Evolutionary conservation across 2,888 invertebrate species (phyloP), one percentile per base, ranked within the genome.

Genomic region (Polyommatus iphigenia): DNA sequence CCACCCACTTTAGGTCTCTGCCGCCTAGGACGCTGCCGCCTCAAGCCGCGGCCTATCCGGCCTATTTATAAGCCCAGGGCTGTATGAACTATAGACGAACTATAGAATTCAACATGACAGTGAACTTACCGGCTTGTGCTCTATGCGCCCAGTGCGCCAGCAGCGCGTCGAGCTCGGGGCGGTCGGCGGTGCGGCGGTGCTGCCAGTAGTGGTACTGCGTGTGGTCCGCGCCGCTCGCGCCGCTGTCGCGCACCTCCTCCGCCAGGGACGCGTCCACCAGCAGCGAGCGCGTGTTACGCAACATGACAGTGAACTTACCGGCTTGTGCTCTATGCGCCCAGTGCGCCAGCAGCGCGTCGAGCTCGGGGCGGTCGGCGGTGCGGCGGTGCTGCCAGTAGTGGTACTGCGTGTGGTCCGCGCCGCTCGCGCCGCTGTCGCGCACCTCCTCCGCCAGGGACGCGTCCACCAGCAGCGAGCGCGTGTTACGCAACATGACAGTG

Each of bases 221-320:
- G 84, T 95, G 95, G 71, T 90, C 90, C 41, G 89, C 86, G 18
- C 85, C 90, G 0, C 83, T 86, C 13, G 79, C 81, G 0, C 85
- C 85, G 0, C 78, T 81, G n/a, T 87, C 88, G 0, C 87, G 79
- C 4, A 59, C 84, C 82, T 96, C 96, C 79, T 95, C 90, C 0
- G 88, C 88, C 0, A 96, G 88, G 0, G 89, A 85, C 0, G 87
- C 80, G 88, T 96, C 95, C 79, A 96, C 96, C 0, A 97, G 88
- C 80, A 97, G 91, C 84, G 95, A 95, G 15, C 96, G 96, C 0
- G 95, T 96, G 78, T 96, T 95, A 72, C 93, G 94, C 32, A 98
- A 88, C 79, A n/a, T n/a, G n/a, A n/a, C n/a, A n/a, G n/a, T n/a
- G n/a, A n/a, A n/a, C n/a, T n/a, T n/a, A n/a, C n/a, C n/a, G n/a